Evolutionary conservation across 2,888 invertebrate species (phyloP), one percentile per base, ranked within the genome.

Genomic region (Horisme vitalbata): DNA sequence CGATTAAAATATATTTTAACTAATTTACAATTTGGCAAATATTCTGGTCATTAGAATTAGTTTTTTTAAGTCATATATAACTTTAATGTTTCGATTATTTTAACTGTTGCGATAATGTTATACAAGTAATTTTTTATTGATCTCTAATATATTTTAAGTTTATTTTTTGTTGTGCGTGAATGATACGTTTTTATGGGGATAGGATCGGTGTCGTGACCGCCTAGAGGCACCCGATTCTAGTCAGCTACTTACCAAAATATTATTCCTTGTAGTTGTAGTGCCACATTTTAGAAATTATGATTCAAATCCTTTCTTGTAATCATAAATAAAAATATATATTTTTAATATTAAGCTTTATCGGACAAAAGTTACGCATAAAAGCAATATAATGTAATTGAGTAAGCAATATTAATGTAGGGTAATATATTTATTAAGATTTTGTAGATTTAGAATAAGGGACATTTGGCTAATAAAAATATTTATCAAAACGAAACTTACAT

Each of bases 361-460:
- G 75, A 78, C 76, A 75, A 79, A 63, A 80, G 79, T 80, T 69
- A 80, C 83, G 85, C 81, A 78, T 77, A 65, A 68, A 87, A 88
- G 88, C 88, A 88, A 88, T 88, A 88, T 83, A 59, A 80, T 63
- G 81, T 82, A 83, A 88, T 77, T 71, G 59, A 57, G 82, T 81
- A 83, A 89, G 88, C 87, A 88, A 88, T 88, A 89, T 65, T 83
- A 83, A 47, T 53, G 64, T 86, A 86, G 77, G 70, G 62, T 69
- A 73, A 72, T 35, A 35, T n/a, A 77, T 78, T 65, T 65, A 75
- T 74, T 78, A 79, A 74, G 63, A 68, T 79, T 66, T 75, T 59
- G 77, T 84, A 83, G 84, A 66, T 61, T 70, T 83, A 82, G 80
- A 76, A 61, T 78, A 79, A 82, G 83, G 86, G 86, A 85, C 85